Base-by-base conservation (phyloP, 2,888 invertebrate species). In the Drosophila affinis region DNA sequence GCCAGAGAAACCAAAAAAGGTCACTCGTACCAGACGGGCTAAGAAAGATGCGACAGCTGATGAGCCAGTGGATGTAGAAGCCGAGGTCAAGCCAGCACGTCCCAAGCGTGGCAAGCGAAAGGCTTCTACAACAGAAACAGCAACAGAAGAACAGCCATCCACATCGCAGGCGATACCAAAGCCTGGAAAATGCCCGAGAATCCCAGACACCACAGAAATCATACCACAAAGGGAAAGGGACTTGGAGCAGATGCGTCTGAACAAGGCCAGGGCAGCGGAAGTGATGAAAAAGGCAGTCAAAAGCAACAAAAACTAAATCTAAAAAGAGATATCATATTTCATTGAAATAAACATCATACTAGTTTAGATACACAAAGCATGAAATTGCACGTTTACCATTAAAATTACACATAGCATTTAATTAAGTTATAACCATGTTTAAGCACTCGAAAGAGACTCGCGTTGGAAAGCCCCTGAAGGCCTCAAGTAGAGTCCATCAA, bases 221-320 rank as follows among this genome's bases (percentile, higher is more conserved):
- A 96, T 97, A 87, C 96, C 96, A 0, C 97, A 97, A 89, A 94
- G 94, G 76, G 95, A 96, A 89, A 94, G 93, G 72, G 95, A 95
- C 75, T 94, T 94, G 90, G 93, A 93, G 71, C 93, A 94, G 86
- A 92, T 95, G 74, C 91, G 95, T 51, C 93, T 94, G 87, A 95
- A 94, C 78, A 96, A 95, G 92, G 91, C 95, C 83, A 95, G 95
- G 90, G 97, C 97, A 0, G 96, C 96, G 52, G 95, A 96, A 90
- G 86, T 95, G 58, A 95, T 95, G 75, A 93, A 95, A 75, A 96
- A 95, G 91, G 94, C 94, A 3, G 54, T 56, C 24, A 78, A 75
- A 34, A 0, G 14, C 14, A 70, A 49, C 3, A 61, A 34, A 17
- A 46, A 54, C 12, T 71, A 54, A 49, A 14, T 17, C 17, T 14